These are phyloP conservation scores for Miniopterus natalensis DNA, from an alignment of 2,113 vertebrate species.

Conservation along the genomic window DNA sequence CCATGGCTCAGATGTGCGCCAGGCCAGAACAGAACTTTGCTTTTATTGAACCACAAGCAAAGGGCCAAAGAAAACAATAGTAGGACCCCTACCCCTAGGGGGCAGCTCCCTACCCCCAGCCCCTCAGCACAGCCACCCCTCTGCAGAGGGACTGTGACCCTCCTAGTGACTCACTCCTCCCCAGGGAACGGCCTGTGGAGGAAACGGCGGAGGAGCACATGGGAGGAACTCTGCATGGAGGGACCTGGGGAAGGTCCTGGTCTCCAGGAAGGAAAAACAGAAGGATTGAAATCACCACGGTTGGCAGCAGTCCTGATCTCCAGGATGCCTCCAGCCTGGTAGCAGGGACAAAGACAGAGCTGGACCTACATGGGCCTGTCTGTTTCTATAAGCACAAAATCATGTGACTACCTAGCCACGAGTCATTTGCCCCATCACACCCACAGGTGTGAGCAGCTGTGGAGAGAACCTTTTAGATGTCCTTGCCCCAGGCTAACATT, in stretches of 20 bases:
- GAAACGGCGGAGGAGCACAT: not conserved
- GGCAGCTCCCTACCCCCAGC: not conserved
- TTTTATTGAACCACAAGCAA: not conserved
- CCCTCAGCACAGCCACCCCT: not conserved
- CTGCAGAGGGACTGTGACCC: not conserved
- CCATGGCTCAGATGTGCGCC: not conserved
- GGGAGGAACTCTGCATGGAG: not conserved
- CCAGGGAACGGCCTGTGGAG: not conserved
- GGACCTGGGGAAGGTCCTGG: constrained; percentile 62
- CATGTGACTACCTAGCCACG: not conserved
- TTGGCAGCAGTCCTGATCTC: constrained; percentile 29
- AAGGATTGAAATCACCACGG: not conserved
- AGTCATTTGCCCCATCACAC: not conserved
- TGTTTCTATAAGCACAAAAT: not conserved
- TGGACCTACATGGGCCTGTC: not conserved
- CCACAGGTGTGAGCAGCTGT: too few species aligned
- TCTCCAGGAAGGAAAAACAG: constrained; percentile 83
- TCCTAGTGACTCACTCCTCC: constrained; percentile 31
- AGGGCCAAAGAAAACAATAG: constrained; percentile 67
- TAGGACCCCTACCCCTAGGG: not conserved
- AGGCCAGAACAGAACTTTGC: constrained; percentile 3
- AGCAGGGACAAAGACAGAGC: not conserved
- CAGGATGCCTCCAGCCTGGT: not conserved
- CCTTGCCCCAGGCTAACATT: not conserved
- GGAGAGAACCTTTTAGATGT: not conserved